Conservation (phyloP, 2,888 invertebrate genomes). For the Trachelus troglodyta region DNA sequence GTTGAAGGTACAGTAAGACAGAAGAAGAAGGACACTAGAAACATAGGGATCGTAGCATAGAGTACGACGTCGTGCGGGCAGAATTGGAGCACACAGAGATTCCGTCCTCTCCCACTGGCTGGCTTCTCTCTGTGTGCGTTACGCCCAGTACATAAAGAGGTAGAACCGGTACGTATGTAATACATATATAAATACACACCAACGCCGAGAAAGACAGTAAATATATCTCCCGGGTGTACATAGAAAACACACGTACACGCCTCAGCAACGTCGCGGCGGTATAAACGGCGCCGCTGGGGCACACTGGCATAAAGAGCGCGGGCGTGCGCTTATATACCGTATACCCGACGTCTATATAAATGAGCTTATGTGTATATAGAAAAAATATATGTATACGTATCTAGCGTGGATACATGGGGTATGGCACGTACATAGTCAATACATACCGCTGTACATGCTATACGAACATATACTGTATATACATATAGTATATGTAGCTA, state of each 20-base stretch:
- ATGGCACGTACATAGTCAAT: not conserved
- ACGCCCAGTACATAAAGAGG: constrained; percentile 2
- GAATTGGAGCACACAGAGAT: constrained; percentile 25
- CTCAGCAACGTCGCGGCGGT: not conserved
- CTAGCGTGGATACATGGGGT: constrained; percentile 2
- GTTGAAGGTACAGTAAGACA: not conserved
- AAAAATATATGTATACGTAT: not conserved
- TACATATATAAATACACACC: not conserved
- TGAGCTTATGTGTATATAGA: constrained; percentile 12
- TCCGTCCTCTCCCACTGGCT: constrained; percentile 8
- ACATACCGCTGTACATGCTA: not conserved
- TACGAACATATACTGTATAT: not conserved
- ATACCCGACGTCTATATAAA: constrained; percentile 12
- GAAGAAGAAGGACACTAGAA: not conserved
- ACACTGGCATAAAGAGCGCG: not conserved
- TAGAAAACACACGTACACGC: not conserved
- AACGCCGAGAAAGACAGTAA: not conserved
- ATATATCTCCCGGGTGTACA: not conserved
- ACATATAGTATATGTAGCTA: not conserved
- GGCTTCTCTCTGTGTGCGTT: not conserved
- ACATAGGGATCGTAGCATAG: not conserved
- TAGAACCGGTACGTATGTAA: constrained; percentile 6
- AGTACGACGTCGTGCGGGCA: not conserved
- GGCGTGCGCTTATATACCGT: not conserved
- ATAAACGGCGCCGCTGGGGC: not conserved